A percentile compares a stretch with the other conserved stretches of the same genome.
These are phyloP conservation scores for Condylura cristata DNA, from an alignment of 2,113 vertebrate genomes.

Conservation along the genomic window DNA sequence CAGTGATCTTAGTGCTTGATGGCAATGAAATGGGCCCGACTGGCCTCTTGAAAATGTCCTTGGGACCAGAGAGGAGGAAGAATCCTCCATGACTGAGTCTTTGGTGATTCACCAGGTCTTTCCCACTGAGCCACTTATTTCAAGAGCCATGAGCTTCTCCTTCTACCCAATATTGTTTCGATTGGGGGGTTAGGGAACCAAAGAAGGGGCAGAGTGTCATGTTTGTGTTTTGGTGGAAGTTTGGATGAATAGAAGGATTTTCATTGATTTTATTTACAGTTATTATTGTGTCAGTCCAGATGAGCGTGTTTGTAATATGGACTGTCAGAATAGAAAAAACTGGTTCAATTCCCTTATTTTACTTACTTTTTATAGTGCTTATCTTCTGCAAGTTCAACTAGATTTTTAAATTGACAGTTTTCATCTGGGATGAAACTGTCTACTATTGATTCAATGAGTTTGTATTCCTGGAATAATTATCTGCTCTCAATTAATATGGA, in stretches of 20 bases:
- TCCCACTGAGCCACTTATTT: background rate
- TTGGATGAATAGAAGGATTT: background rate
- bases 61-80: background rate
- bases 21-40: background rate
- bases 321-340: background rate
- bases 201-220: background rate
- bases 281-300: background rate
- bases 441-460: background rate
- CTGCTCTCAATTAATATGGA: background rate
- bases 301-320: background rate
- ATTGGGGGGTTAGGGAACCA: rapidly evolving
- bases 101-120: too few relatives aligned
- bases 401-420: background rate
- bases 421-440: background rate
- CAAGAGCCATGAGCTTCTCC: background rate
- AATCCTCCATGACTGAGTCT: background rate
- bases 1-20: background rate
- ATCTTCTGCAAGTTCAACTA: background rate
- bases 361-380: background rate
- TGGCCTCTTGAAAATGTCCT: background rate
- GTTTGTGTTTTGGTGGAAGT: background rate
- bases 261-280: background rate
- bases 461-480: background rate
- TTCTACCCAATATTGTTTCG: background rate
- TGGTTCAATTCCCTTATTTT: background rate